Conservation (phyloP, 2,888 invertebrate species). For the Cerastoderma edule region DNA sequence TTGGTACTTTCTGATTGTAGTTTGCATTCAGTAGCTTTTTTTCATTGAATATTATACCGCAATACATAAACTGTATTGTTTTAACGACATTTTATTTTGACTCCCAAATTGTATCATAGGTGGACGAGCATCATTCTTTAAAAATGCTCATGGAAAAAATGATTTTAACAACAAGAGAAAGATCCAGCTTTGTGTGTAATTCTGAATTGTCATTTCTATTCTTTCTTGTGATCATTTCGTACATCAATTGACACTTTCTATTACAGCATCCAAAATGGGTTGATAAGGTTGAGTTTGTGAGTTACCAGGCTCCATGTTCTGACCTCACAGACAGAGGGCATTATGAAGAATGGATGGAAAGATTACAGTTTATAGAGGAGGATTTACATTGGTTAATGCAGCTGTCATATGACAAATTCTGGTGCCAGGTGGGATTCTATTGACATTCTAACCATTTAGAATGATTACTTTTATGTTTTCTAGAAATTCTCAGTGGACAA, state of each 20-base stretch:
- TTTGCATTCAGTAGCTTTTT: too few relatives aligned
- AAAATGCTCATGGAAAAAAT: not conserved
- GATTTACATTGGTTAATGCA: conserved; percentile 89
- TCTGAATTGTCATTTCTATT: too few relatives aligned
- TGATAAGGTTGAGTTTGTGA: conserved; percentile 86
- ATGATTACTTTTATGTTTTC: too few relatives aligned
- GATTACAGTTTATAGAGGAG: conserved; percentile 87
- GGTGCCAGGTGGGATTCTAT: conserved; percentile 85
- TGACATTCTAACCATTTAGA: too few relatives aligned
- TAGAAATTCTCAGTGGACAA: too few relatives aligned
- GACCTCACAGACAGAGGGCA: conserved; percentile 70
- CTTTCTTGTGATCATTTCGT: too few relatives aligned
- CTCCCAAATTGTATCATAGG: not conserved
- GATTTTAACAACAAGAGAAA: not conserved
- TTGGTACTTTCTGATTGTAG: too few relatives aligned
- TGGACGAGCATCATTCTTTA: not conserved
- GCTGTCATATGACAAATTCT: conserved; percentile 87
- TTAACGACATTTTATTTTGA: not conserved
- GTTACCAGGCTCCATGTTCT: conserved; percentile 85
- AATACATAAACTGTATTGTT: not conserved
- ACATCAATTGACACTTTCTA: not conserved
- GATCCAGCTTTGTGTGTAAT: not conserved
- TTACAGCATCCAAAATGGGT: conserved; percentile 86
- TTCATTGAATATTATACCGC: too few relatives aligned
- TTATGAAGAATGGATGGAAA: conserved; percentile 88